Evolutionary conservation across 1,140 invertebrate species (phyloP).

Genomic region (Sarcophaga peregrina): DNA sequence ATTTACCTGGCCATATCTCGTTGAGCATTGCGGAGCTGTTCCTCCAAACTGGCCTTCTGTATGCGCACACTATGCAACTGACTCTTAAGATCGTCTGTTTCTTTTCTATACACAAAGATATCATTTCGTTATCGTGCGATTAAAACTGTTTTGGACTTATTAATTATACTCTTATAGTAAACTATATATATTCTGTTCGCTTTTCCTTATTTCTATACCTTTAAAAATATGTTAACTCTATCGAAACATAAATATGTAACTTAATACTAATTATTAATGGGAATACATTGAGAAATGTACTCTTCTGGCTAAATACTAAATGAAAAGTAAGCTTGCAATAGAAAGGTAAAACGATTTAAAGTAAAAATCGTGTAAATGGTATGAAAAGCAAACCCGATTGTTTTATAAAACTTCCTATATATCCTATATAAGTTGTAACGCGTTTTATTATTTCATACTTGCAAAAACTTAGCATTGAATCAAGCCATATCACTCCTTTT

Average conservation of each 20-base stretch:
- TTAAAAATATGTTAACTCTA: not conserved
- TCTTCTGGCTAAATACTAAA: constrained; percentile 4
- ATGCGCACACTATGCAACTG: constrained; percentile 58
- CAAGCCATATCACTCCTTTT: constrained; percentile 61
- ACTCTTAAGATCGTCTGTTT: constrained; percentile 62
- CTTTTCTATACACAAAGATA: constrained; percentile 58
- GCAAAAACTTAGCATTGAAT: constrained; percentile 65
- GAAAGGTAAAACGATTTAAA: not conserved
- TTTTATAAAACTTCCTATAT: constrained; percentile 35
- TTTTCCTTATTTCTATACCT: not conserved
- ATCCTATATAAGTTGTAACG: constrained; percentile 48
- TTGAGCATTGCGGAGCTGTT: constrained; percentile 58
- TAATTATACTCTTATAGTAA: constrained; percentile 4
- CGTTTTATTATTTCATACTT: constrained; percentile 61
- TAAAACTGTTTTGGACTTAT: constrained; percentile 9
- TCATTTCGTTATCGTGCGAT: constrained; percentile 15
- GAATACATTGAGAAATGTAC: constrained; percentile 34
- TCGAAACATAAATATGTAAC: not conserved
- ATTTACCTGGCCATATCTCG: constrained; percentile 60
- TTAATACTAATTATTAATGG: not conserved
- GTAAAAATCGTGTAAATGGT: constrained; percentile 32
- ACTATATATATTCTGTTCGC: not conserved
- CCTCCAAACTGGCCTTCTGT: constrained; percentile 61
- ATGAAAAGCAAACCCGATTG: not conserved
- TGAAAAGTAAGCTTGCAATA: not conserved